Evolutionary conservation across 2,113 vertebrate genomes (phyloP), one percentile per base, ranked within the genome.

Genomic region (Pedionomus torquatus): DNA sequence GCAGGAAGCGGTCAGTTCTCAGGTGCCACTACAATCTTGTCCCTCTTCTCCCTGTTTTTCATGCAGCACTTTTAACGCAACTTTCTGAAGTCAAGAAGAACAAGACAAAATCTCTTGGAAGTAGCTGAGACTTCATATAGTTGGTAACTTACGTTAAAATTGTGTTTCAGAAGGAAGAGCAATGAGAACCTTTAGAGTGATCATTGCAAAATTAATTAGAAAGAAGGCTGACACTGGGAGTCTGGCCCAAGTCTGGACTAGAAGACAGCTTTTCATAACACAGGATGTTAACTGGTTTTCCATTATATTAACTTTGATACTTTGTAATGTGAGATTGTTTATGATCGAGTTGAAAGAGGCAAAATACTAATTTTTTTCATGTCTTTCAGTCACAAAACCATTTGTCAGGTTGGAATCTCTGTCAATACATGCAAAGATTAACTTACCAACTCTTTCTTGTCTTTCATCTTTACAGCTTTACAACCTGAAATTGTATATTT

Each of bases 301-400:
- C 39, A 82, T 93, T 71, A 83, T 46, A 83, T 12, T 74, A 69
- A 71, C 93, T 64, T 60, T 90, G 37, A 74, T 90, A 48, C 31
- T 87, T 85, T 74, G 11, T 19, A 49, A 89, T 37, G 13, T 41
- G 93, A 48, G 86, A 88, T 91, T n/a, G 92, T 83, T 44, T 24
- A 55, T 23, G 25, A 75, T 44, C 55, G 57, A 90, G 95, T 57
- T 86, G 54, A 74, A 51, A 85, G 46, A 70, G 31, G 57, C 35
- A 78, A 96, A 90, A 1, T 28, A 24, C 4, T 41, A 26, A 1
- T 72, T 89, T 49, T 43, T 74, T 55, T 66, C 28, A 72, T 91
- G 68, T 52, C n/a, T 70, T 60, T 64, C 31, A 39, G 21, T 33
- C 69, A 52, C 8, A 68, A 20, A 72, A 31, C 1, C 1, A 9